phyloP scores from a whole-genome alignment of 2,888 invertebrate genomes.

The Nebria salina region DNA sequence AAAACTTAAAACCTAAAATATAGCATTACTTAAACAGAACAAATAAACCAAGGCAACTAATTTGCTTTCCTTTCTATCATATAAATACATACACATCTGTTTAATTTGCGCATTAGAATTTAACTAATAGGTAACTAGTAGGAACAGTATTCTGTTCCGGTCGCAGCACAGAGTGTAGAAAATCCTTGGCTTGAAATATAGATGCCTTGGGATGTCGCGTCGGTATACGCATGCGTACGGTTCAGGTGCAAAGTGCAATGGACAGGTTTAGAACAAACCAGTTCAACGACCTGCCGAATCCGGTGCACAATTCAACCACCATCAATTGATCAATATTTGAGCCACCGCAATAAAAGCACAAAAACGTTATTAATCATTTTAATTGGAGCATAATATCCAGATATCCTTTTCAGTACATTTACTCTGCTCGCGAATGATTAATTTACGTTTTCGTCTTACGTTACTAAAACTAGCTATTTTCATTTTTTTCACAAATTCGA shows the following conservation, averaged over 20 bases:
- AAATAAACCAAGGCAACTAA: neutral
- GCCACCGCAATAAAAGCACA: neutral
- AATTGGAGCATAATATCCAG: slow-evolving; percentile 1
- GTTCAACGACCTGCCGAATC: slow-evolving; percentile 24
- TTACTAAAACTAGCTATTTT: too few species aligned
- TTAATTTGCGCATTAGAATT: neutral
- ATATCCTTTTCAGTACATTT: neutral
- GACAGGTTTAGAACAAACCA: slow-evolving; percentile 32
- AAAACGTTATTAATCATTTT: neutral
- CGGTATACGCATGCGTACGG: slow-evolving; percentile 10
- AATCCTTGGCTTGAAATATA: slow-evolving; percentile 21
- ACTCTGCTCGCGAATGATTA: neutral
- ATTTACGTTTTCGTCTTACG: neutral
- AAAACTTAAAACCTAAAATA: neutral
- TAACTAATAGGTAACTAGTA: neutral
- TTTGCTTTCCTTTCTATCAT: too few species aligned
- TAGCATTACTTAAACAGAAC: neutral
- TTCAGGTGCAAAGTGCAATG: slow-evolving; percentile 37
- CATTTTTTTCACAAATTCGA: too few species aligned
- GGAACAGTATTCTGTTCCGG: neutral
- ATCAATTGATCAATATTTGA: slow-evolving; percentile 27
- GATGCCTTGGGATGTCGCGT: slow-evolving; percentile 6
- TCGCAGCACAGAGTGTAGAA: neutral
- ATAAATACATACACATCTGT: too few species aligned
- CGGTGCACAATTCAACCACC: slow-evolving; percentile 21